phyloP scores from a whole-genome alignment of 2,797 vertebrate species.

The Dryobates pubescens region DNA sequence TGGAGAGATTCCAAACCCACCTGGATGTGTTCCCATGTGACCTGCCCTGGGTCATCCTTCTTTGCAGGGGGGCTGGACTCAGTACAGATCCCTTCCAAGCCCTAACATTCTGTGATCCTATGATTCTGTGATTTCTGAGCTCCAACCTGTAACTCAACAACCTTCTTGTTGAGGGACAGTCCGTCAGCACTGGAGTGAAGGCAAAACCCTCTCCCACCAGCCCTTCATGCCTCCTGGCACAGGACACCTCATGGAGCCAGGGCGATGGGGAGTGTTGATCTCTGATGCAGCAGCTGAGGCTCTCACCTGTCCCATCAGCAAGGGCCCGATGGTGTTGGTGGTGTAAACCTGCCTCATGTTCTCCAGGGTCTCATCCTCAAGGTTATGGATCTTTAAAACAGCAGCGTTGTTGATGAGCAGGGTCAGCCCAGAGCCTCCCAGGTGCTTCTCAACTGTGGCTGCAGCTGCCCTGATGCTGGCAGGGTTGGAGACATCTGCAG shows the following conservation, averaged over 20 bases:
- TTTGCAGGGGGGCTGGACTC: too few species aligned
- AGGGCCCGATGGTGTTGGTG: not conserved
- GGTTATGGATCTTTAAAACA: rapidly evolving
- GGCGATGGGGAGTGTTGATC: too few species aligned
- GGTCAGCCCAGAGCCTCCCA: constrained; percentile 12
- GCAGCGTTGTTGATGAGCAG: constrained; percentile 56
- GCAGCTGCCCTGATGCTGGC: not conserved
- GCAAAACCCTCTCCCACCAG: not conserved
- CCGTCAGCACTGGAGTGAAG: too few species aligned
- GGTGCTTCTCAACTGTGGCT: not conserved
- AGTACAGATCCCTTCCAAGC: too few species aligned
- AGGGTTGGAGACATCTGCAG: not conserved
- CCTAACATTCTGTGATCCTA: too few species aligned
- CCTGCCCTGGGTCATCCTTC: too few species aligned
- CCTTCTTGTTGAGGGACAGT: not conserved
- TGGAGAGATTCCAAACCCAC: too few species aligned
- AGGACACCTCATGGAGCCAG: too few species aligned
- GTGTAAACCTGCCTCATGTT: not conserved
- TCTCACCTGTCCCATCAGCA: constrained; percentile 55
- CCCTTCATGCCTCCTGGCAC: rapidly evolving
- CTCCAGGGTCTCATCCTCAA: not conserved
- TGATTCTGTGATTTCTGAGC: not conserved
- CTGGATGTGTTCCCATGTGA: too few species aligned
- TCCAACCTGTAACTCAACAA: rapidly evolving
- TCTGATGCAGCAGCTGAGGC: too few species aligned